Evolutionary conservation across 2,888 invertebrate species (phyloP).

Genomic region (Cabera pusaria): DNA sequence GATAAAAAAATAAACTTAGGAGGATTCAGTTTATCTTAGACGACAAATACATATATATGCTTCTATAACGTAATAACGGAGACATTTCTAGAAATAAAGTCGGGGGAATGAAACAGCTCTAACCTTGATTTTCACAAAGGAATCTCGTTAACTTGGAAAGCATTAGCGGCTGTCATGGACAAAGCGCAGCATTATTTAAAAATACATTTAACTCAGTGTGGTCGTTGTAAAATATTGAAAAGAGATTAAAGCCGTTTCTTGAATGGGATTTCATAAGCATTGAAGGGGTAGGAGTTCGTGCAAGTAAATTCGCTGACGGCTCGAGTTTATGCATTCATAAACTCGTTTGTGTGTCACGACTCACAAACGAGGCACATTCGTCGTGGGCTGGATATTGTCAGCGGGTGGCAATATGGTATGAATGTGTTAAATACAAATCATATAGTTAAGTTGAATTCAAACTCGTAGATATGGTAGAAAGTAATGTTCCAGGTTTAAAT

Average conservation of each 20-base stretch:
- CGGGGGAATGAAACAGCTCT: constrained; percentile 8
- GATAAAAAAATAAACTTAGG: too few relatives aligned
- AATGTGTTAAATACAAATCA: too few relatives aligned
- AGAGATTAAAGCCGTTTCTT: constrained; percentile 9
- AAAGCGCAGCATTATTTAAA: constrained; percentile 23
- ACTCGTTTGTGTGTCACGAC: too few relatives aligned
- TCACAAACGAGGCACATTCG: constrained; percentile 5
- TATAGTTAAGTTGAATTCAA: too few relatives aligned
- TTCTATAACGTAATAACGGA: too few relatives aligned
- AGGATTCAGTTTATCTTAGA: too few relatives aligned
- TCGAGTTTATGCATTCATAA: too few relatives aligned
- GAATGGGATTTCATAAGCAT: constrained; percentile 9
- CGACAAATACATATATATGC: too few relatives aligned
- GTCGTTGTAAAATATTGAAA: constrained; percentile 8
- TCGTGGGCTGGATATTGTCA: too few relatives aligned
- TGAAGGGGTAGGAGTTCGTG: constrained; percentile 1
- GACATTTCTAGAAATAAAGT: constrained; percentile 10
- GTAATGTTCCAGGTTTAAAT: too few relatives aligned
- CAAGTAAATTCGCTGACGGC: constrained; percentile 2
- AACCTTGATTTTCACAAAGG: constrained; percentile 31
- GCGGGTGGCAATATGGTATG: too few relatives aligned
- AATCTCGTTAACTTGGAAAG: constrained; percentile 34
- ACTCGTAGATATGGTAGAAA: too few relatives aligned
- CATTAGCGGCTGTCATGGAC: constrained; percentile 33
- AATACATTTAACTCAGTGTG: constrained; percentile 20